Evolutionary conservation across 2,113 vertebrate species (phyloP), one percentile per base, ranked within the genome.

Genomic region (Oncorhynchus clarkii): DNA sequence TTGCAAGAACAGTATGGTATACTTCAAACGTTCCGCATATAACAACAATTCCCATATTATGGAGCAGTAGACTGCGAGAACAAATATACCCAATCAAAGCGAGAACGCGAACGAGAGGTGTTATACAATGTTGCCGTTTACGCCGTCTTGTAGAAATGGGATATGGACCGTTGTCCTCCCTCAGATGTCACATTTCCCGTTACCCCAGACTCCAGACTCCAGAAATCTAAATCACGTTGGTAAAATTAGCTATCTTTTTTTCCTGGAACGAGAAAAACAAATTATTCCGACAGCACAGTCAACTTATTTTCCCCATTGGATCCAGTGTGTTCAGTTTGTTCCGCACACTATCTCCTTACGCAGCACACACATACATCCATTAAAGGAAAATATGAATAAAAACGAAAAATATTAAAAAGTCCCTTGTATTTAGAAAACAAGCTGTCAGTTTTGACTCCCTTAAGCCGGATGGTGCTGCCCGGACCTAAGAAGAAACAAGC

Each of bases 231-330:
- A 87, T 87, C 88, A 83, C 74, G 76, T 59, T 57, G 84, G 86
- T 82, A 73, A 79, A 70, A 76, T 31, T 72, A 83, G 78, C 80
- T 67, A 64, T 80, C 84, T 74, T 81, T 73, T 39, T 70, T 87
- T 84, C 72, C 77, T 73, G 82, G 16, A 80, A 85, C 57, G 54
- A 79, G 75, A 57, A 72, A 81, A 83, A 81, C 72, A 74, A 80
- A 86, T 80, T 81, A 80, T 84, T 79, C 79, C 78, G 72, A 75
- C 69, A 77, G 78, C 72, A 5, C 68, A 79, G 71, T 76, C 82
- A 88, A 90, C 88, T 90, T 91, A 65, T 85, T 84, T 82, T 81
- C 85, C 80, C 90, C 89, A 89, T 90, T 84, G 81, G 85, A 72
- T 78, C 51, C 39, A 49, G 27, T 34, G 71, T 74, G 70, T 75